Evolutionary conservation across 2,888 invertebrate genomes (phyloP), one percentile per base, ranked within the genome.

Genomic region (Luperina nickerlii): DNA sequence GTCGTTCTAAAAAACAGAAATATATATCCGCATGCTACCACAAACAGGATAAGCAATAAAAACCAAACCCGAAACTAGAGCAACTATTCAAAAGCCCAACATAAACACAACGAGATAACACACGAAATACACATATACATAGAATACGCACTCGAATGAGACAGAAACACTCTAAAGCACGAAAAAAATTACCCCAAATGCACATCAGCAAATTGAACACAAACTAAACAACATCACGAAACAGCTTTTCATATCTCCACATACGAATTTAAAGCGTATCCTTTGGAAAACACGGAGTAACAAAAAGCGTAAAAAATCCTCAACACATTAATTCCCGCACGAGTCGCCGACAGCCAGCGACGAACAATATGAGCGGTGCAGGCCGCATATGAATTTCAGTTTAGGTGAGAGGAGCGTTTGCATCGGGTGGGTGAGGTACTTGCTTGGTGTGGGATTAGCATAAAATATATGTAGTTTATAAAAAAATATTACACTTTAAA

Each of bases 311-410:
- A 51, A 80, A 90, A 92, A 92, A 92, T 82, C 83, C 82, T 83
- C 83, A 86, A 86, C 89, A 86, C 90, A 92, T 92, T 92, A 91
- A 91, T 92, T 91, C 88, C 81, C 65, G 71, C 82, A 79, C 85
- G 88, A 91, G 84, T 87, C 81, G 88, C 85, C 87, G 93, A 92
- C 93, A 94, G 90, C 86, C 80, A 82, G 89, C 66, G 84, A 89
- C 89, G 90, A 91, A 94, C 94, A 94, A 93, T 94, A 92, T 92
- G 92, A 87, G 90, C 87, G 89, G 85, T 84, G 88, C 86, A 87
- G 75, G 86, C 90, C 89, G 90, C 91, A 90, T 93, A 92, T 93
- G 94, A 93, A 94, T 94, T 93, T 91, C 90, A 88, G 92, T 92
- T 94, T 93, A 93, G 92, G 89, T 81, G 32, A 45, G n/a, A 78